phyloP scores from a whole-genome alignment of 2,797 vertebrate genomes.

The Tangara arthus region DNA sequence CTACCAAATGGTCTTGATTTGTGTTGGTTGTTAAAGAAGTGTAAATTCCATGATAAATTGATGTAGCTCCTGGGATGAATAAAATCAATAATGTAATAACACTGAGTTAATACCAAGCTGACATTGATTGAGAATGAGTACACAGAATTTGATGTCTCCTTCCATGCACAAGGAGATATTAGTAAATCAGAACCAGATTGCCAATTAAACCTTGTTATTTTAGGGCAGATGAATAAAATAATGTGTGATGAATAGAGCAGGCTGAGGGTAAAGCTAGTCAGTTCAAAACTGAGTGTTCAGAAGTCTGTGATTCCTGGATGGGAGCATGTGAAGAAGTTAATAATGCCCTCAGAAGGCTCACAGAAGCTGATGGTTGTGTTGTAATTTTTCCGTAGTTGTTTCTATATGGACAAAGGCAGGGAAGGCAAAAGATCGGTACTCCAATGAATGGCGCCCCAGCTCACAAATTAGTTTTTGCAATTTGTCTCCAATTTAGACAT shows the following conservation, averaged over 20 bases:
- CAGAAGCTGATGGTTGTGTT: not conserved
- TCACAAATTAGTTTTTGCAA: not conserved
- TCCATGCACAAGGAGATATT: constrained; percentile 34
- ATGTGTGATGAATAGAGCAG: not conserved
- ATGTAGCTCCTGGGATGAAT: constrained; percentile 35
- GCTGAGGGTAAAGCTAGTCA: not conserved
- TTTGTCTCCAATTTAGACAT: not conserved
- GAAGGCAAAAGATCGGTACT: not conserved
- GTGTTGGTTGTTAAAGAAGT: constrained; percentile 43
- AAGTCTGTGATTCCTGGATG: not conserved
- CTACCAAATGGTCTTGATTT: constrained; percentile 55
- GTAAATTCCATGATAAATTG: constrained; percentile 54
- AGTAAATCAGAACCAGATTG: constrained; percentile 39
- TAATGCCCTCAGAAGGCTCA: not conserved
- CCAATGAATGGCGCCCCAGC: not conserved
- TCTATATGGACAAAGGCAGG: not conserved
- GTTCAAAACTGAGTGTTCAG: not conserved
- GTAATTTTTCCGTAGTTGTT: not conserved
- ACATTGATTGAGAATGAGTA: constrained; percentile 36
- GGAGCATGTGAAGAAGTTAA: not conserved
- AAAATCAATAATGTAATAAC: constrained; percentile 59
- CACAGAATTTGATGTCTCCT: constrained; percentile 37
- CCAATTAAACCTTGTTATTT: constrained; percentile 53
- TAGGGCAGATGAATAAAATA: constrained; percentile 32
- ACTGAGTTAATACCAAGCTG: constrained; percentile 44